Percentiles rank a stretch among this genome's conserved stretches.
These are phyloP conservation scores for Polydrusus tereticollis DNA, from an alignment of 2,888 invertebrate genomes.

Conservation along the genomic window DNA sequence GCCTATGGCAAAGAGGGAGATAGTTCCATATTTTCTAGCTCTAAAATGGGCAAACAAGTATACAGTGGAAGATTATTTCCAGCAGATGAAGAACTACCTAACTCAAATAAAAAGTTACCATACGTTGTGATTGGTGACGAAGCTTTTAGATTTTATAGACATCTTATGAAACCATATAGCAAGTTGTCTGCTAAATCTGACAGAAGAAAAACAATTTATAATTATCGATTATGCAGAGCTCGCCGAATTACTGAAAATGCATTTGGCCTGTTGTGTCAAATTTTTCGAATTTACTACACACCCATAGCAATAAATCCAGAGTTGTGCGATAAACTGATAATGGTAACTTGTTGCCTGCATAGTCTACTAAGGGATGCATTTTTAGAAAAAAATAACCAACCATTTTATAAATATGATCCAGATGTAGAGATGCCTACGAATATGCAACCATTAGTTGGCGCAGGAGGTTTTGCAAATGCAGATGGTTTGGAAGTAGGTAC, in stretches of 20 bases:
- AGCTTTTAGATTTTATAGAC: neutral
- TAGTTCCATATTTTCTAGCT: neutral
- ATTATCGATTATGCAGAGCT: neutral
- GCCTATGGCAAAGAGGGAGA: neutral
- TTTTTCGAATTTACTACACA: neutral
- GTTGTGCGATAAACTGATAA: neutral
- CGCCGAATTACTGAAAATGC: neutral
- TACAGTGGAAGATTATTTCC: neutral
- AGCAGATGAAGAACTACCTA: neutral
- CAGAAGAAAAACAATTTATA: neutral
- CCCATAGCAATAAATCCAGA: neutral
- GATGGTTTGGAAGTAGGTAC: too few relatives aligned
- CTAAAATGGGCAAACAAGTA: neutral
- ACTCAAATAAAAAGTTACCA: neutral
- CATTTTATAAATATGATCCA: neutral
- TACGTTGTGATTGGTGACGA: neutral
- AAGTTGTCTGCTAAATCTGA: neutral
- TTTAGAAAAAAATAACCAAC: neutral
- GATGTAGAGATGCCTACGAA: too few relatives aligned
- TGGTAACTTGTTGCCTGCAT: neutral
- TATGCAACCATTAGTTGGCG: too few relatives aligned
- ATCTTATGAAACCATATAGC: neutral
- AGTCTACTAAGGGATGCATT: neutral
- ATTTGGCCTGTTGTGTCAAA: neutral
- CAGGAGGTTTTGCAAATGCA: too few relatives aligned